Evolutionary conservation across 2,888 invertebrate genomes (phyloP).

Genomic region (Ectropis crepuscularia): DNA sequence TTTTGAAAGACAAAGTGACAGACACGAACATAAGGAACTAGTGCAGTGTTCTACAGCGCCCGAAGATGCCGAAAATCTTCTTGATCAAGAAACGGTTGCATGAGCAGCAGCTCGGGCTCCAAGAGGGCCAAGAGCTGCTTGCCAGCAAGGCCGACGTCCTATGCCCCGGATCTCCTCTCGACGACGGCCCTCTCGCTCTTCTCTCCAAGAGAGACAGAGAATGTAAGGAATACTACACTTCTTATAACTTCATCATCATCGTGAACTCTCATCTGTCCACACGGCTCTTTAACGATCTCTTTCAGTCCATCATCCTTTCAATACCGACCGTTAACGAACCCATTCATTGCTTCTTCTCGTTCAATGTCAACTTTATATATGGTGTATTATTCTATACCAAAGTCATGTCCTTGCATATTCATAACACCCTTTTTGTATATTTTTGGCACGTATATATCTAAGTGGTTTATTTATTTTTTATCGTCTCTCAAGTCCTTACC

Average conservation of each 20-base stretch:
- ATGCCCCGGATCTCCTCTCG: constrained; percentile 84
- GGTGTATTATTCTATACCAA: constrained; percentile 22
- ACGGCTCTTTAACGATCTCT: constrained; percentile 20
- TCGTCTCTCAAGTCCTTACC: constrained; percentile 40
- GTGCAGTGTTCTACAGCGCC: constrained; percentile 70
- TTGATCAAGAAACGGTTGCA: constrained; percentile 95
- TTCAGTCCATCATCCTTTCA: constrained; percentile 30
- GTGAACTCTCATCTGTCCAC: background rate
- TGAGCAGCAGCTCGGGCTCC: constrained; percentile 94
- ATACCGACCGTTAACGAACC: constrained; percentile 28
- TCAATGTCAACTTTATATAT: constrained; percentile 33
- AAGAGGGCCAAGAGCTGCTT: constrained; percentile 92
- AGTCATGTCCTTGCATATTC: constrained; percentile 37
- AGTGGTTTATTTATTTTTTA: constrained; percentile 35
- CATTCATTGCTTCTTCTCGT: constrained; percentile 23
- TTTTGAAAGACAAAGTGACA: constrained; percentile 75
- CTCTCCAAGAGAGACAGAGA: constrained; percentile 83
- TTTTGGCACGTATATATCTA: constrained; percentile 26
- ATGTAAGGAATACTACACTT: constrained; percentile 59
- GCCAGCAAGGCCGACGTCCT: constrained; percentile 86
- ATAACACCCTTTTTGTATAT: constrained; percentile 33
- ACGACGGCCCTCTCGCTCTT: constrained; percentile 86
- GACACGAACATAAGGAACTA: constrained; percentile 71
- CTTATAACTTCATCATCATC: constrained; percentile 17
- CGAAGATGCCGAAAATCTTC: constrained; percentile 96